Conservation (phyloP, 1,140 invertebrate species). For the Paracyclopina nana region DNA sequence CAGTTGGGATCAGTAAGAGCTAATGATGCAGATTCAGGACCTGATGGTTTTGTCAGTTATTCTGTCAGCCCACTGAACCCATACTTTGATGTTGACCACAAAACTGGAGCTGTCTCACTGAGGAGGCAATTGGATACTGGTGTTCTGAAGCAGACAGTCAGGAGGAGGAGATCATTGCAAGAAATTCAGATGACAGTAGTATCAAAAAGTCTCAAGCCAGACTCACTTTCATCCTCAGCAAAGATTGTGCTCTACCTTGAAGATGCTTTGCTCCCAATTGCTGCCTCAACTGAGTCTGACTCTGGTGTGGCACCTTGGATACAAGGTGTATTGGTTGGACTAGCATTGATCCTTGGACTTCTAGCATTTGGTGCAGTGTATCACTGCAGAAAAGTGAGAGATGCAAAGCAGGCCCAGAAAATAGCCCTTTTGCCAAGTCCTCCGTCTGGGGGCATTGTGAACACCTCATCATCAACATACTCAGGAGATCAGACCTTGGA, state of each 20-base stretch:
- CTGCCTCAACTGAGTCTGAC: slow-evolving; percentile 32
- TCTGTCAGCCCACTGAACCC: slow-evolving; percentile 56
- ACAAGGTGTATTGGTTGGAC: slow-evolving; percentile 54
- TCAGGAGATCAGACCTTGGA: slow-evolving; percentile 1
- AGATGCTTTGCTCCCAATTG: slow-evolving; percentile 26
- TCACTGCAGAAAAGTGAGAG: background rate
- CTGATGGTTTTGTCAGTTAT: slow-evolving; percentile 75
- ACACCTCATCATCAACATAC: no score
- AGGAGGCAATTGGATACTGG: slow-evolving; percentile 43
- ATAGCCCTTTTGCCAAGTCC: no score
- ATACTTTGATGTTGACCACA: slow-evolving; percentile 75
- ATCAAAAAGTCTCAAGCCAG: slow-evolving; percentile 64
- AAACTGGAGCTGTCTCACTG: slow-evolving; percentile 62
- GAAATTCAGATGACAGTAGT: slow-evolving; percentile 42
- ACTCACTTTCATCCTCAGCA: slow-evolving; percentile 60
- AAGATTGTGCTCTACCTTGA: slow-evolving; percentile 32
- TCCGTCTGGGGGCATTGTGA: no score
- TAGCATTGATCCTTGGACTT: slow-evolving; percentile 55
- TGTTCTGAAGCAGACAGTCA: slow-evolving; percentile 23
- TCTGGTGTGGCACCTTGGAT: slow-evolving; percentile 62
- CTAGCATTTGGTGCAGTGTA: slow-evolving; percentile 40
- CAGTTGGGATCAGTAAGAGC: slow-evolving; percentile 68
- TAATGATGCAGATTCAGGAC: slow-evolving; percentile 68
- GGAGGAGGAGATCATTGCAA: slow-evolving; percentile 23
- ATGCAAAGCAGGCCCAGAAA: no score